Evolutionary conservation across 2,797 vertebrate species (phyloP).

Genomic region (Tokudaia tokunoshimensis): DNA sequence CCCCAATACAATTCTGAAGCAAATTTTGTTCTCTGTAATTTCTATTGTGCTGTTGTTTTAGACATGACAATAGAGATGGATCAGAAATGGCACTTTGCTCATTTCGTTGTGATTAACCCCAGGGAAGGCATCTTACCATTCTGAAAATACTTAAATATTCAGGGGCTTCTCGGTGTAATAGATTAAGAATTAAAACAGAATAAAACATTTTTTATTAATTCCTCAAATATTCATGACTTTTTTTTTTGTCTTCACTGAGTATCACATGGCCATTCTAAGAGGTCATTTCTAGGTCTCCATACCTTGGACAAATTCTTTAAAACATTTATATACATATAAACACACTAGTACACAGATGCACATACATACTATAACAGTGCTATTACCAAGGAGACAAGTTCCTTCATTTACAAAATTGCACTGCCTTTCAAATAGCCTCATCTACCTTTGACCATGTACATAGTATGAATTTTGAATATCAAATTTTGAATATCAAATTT

Average conservation of each 20-base stretch:
- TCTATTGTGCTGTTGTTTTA: constrained; percentile 33
- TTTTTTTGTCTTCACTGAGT: neutral
- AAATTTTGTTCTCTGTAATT: constrained; percentile 13
- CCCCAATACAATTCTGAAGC: neutral
- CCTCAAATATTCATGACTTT: neutral
- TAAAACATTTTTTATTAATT: neutral
- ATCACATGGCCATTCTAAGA: neutral
- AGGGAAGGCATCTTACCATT: constrained; percentile 37
- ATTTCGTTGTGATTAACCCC: constrained; percentile 75
- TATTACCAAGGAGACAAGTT: neutral
- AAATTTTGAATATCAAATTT: too few species aligned
- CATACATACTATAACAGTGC: neutral
- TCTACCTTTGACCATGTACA: neutral
- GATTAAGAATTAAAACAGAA: constrained; percentile 52
- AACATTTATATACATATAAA: neutral
- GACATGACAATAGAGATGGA: constrained; percentile 33
- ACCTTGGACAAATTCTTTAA: constrained; percentile 16
- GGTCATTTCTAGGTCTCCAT: neutral
- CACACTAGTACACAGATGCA: neutral
- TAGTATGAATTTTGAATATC: constrained; percentile 4
- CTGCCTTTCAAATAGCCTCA: constrained; percentile 8
- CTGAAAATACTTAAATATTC: constrained; percentile 49
- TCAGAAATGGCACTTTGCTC: neutral
- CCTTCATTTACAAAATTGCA: neutral
- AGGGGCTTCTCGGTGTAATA: neutral